A percentile compares a stretch with the other conserved stretches of the same genome.
phyloP scores from a whole-genome alignment of 2,888 invertebrate species.

The Campopleginae sp. region DNA sequence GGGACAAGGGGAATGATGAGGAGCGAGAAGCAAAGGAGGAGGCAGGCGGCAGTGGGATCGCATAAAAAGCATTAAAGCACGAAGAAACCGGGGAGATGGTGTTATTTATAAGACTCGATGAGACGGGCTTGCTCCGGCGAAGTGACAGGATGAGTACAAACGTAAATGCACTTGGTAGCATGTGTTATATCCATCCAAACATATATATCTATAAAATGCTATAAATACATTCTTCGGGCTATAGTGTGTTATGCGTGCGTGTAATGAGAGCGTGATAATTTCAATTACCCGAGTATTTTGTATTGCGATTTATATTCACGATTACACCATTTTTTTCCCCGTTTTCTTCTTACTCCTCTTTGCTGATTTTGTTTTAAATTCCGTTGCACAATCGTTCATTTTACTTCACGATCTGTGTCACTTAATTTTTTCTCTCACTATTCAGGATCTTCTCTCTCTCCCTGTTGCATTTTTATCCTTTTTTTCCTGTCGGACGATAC shows the following conservation, averaged over 20 bases:
- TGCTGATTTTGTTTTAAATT: slow-evolving; percentile 1
- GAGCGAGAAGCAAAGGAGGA: slow-evolving; percentile 20
- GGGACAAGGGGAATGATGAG: neutral
- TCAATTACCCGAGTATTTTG: slow-evolving; percentile 63
- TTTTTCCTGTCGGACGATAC: slow-evolving; percentile 5
- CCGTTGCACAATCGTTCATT: slow-evolving; percentile 34
- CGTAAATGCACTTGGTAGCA: slow-evolving; percentile 54
- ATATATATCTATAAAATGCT: slow-evolving; percentile 30
- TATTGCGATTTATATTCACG: slow-evolving; percentile 59
- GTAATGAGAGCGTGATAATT: slow-evolving; percentile 65
- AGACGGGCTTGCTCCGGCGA: slow-evolving; percentile 68
- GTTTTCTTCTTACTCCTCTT: neutral
- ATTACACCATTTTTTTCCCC: slow-evolving; percentile 17
- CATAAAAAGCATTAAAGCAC: slow-evolving; percentile 77
- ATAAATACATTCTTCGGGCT: slow-evolving; percentile 35
- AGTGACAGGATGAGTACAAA: slow-evolving; percentile 63
- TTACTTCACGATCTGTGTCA: neutral
- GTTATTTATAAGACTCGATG: slow-evolving; percentile 81
- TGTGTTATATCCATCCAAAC: slow-evolving; percentile 4
- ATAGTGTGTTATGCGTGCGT: slow-evolving; percentile 50
- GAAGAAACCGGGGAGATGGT: slow-evolving; percentile 81
- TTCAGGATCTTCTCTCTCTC: slow-evolving; percentile 7
- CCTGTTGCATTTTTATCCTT: neutral
- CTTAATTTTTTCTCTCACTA: slow-evolving; percentile 4
- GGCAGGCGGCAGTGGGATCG: slow-evolving; percentile 52